Evolutionary conservation across 2,888 invertebrate genomes (phyloP).

Genomic region (Rhamphomyia laevipes): DNA sequence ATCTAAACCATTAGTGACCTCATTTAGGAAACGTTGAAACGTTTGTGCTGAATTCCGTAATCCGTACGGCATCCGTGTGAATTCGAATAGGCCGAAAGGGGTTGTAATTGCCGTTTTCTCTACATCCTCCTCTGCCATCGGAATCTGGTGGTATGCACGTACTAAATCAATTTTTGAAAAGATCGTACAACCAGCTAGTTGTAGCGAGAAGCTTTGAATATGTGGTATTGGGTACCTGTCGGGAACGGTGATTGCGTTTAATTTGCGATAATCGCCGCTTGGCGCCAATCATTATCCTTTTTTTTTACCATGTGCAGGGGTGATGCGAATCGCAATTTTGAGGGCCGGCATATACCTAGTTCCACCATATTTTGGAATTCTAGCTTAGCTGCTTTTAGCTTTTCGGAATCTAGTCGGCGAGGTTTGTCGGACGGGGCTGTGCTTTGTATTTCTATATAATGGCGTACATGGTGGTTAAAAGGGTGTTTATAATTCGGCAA

Average conservation of each 20-base stretch:
- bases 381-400: background rate
- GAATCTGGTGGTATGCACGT: background rate
- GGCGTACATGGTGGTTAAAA: background rate
- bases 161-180: background rate
- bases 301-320: background rate
- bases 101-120: background rate
- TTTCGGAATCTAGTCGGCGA: background rate
- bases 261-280: background rate
- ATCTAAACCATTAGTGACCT: background rate
- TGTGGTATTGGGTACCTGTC: background rate
- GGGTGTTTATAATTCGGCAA: background rate
- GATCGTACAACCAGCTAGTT: background rate
- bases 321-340: too few species aligned
- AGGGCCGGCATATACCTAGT: background rate
- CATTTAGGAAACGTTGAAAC: background rate
- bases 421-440: background rate
- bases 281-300: background rate
- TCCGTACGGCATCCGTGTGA: background rate
- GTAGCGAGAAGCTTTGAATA: background rate
- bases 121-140: background rate
- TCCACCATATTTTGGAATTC: background rate
- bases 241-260: background rate
- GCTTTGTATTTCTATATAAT: background rate
- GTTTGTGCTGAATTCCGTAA: background rate
- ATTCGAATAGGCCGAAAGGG: background rate